Evolutionary conservation across 2,888 invertebrate genomes (phyloP), one percentile per base, ranked within the genome.

Genomic region (Malthinus seriepunctatus): DNA sequence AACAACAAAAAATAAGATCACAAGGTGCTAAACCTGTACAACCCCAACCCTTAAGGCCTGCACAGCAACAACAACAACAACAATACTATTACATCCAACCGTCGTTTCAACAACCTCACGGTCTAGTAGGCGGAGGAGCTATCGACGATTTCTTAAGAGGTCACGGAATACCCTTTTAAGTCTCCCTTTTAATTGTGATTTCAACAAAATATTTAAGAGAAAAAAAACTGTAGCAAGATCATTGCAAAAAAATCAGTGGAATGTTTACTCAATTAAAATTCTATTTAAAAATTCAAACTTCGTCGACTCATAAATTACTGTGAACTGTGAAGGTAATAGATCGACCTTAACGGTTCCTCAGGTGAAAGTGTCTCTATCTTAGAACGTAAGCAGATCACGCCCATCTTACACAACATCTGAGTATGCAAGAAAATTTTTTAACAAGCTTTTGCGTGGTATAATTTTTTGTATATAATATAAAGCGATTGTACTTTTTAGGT

Each of bases 61-160:
- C 75, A 56, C 81, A 63, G 10, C 67, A 74, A 50, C 75, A 73
- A 63, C 69, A 67, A 51, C 73, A 76, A 63, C 74, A 79, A 64
- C 83, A 84, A 70, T 84, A 82, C 76, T 86, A 86, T 76, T 87
- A 84, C 75, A 81, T 85, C 32, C 84, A 85, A 32, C 85, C 84
- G 5, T 65, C 69, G 5, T 54, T 70, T 48, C 64, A 55, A 39
- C 67, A 73, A 62, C 64, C 67, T 3, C 66, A 60, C 12, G 64
- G 66, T 12, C 81, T 76, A 1, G 80, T 86, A 56, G 81, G 84
- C 33, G 81, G 84, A 35, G 89, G 90, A 5, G 91, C 90, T 75
- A 90, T 92, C 70, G 91, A 91, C 74, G 88, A 90, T 55, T 92
- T 91, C 80, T 83, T 92, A 62, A 83, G 90, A 76, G 89, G 88